Percentiles rank a stretch among this genome's conserved stretches.
phyloP scores from a whole-genome alignment of 1,140 invertebrate species.

The Leptoteleia sp. region DNA sequence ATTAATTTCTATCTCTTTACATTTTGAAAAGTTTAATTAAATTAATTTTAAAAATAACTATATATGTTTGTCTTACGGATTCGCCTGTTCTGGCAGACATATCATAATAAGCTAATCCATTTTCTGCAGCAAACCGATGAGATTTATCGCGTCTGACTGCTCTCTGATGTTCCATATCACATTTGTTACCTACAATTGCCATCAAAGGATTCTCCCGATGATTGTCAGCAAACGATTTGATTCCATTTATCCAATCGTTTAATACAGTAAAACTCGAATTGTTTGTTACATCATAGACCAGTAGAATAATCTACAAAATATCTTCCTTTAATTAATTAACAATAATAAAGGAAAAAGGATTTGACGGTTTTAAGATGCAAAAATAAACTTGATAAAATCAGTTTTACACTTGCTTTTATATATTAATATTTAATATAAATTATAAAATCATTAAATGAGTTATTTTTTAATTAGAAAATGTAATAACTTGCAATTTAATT shows the following conservation, averaged over 20 bases:
- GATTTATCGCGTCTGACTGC: conserved; percentile 90
- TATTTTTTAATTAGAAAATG: too few relatives aligned
- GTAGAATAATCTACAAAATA: conserved; percentile 88
- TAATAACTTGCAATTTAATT: too few relatives aligned
- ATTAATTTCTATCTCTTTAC: too few relatives aligned
- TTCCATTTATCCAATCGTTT: conserved; percentile 86
- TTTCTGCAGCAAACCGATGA: conserved; percentile 88
- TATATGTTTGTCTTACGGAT: conserved; percentile 88
- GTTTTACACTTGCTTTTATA: too few relatives aligned
- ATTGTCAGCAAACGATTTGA: conserved; percentile 82
- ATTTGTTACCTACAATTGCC: conserved; percentile 93
- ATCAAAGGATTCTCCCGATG: conserved; percentile 84
- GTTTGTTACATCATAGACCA: conserved; percentile 94
- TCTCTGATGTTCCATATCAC: conserved; percentile 93
- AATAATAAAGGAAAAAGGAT: too few relatives aligned
- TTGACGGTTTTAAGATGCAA: too few relatives aligned
- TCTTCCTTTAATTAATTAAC: too few relatives aligned
- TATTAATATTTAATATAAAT: too few relatives aligned
- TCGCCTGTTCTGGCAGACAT: conserved; percentile 95
- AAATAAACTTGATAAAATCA: too few relatives aligned
- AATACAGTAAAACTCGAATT: conserved; percentile 90
- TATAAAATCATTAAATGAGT: too few relatives aligned
- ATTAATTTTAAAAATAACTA: too few relatives aligned
- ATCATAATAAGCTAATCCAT: conserved; percentile 87
- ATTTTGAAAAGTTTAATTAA: too few relatives aligned